Evolutionary conservation across 2,113 vertebrate species (phyloP).

Genomic region (Rafetus swinhoei): DNA sequence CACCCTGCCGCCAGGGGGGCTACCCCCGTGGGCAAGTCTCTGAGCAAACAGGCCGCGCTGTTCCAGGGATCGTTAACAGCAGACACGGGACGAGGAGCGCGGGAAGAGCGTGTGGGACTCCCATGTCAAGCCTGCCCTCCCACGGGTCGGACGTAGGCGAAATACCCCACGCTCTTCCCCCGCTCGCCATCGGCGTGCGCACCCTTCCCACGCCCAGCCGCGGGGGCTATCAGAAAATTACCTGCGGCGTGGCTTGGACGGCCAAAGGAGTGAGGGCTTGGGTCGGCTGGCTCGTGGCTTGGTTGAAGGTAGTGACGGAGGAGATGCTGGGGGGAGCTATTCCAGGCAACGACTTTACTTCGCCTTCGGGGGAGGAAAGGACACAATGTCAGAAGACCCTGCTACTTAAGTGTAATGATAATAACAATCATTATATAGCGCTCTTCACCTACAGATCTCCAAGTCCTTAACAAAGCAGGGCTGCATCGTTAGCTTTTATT

Average conservation of each 20-base stretch:
- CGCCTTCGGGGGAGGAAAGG: conserved; percentile 32
- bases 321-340: conserved; percentile 52
- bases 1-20: no score
- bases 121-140: background rate
- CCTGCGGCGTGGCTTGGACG: conserved; percentile 79
- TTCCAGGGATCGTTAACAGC: no score
- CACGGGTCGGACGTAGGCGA: background rate
- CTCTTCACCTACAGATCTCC: background rate
- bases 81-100: background rate
- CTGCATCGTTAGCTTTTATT: no score
- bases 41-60: background rate
- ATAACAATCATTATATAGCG: background rate
- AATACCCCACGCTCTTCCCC: background rate
- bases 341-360: conserved; percentile 67
- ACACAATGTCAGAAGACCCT: background rate
- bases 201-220: background rate
- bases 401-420: background rate
- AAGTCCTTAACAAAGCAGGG: background rate
- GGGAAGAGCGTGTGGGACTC: background rate
- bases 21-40: background rate
- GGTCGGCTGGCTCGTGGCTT: conserved; percentile 69
- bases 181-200: background rate
- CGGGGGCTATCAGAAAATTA: conserved; percentile 42
- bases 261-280: conserved; percentile 72
- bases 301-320: conserved; percentile 64